Conservation (phyloP, 2,797 vertebrate genomes). For the Thalassophryne amazonica region DNA sequence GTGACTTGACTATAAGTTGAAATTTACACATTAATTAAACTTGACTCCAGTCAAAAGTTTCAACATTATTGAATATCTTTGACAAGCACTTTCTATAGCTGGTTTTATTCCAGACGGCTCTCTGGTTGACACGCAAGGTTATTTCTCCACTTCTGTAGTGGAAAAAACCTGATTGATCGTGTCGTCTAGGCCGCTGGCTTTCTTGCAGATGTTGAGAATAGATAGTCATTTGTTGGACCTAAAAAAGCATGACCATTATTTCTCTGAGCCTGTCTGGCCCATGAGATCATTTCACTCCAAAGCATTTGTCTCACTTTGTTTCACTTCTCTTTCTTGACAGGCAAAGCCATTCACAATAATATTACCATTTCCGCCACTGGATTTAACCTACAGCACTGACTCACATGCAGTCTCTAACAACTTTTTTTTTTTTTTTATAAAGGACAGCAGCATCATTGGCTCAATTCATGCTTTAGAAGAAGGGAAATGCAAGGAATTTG, state of each 20-base stretch:
- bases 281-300: slow-evolving; percentile 8
- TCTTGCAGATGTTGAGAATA: slow-evolving; percentile 36
- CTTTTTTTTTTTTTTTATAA: background rate
- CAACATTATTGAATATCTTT: no score
- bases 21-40: no score
- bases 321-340: slow-evolving; percentile 10
- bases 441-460: background rate
- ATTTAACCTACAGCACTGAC: background rate
- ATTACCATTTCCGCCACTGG: background rate
- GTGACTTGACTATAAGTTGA: no score
- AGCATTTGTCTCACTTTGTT: slow-evolving; percentile 32
- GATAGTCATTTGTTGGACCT: slow-evolving; percentile 25
- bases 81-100: background rate
- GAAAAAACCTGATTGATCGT: slow-evolving; percentile 37
- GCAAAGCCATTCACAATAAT: background rate
- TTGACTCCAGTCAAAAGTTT: no score
- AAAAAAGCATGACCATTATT: slow-evolving; percentile 3
- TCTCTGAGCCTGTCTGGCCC: background rate
- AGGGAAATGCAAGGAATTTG: background rate
- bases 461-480: no score
- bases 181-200: slow-evolving; percentile 5
- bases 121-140: slow-evolving; percentile 18
- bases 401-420: background rate
- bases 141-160: slow-evolving; percentile 20
- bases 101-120: slow-evolving; percentile 11